Conservation (phyloP, 2,888 invertebrate genomes). For the Pyralis farinalis region DNA sequence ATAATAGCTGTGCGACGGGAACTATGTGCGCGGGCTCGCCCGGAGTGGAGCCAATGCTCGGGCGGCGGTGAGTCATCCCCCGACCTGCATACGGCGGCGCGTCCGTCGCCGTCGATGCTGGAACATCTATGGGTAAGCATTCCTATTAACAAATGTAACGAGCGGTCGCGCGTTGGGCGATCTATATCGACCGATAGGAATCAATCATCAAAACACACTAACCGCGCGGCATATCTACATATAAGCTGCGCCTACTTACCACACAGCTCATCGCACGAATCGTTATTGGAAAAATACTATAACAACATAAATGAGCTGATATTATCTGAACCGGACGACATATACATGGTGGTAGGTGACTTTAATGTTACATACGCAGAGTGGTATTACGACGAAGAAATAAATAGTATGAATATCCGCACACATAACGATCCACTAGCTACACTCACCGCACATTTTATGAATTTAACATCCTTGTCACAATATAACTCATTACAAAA, state of each 20-base stretch:
- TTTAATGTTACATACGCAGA: conserved; percentile 10
- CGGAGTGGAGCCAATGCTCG: too few relatives aligned
- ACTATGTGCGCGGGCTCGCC: not conserved
- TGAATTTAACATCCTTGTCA: conserved; percentile 1
- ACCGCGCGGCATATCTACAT: too few relatives aligned
- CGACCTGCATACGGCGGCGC: conserved; percentile 3
- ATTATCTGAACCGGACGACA: conserved; percentile 4
- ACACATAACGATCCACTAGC: conserved; percentile 1
- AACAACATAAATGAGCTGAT: not conserved
- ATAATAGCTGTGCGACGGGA: conserved; percentile 3
- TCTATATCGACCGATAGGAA: too few relatives aligned
- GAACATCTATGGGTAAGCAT: not conserved
- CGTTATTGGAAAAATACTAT: not conserved
- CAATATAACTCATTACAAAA: conserved; percentile 9
- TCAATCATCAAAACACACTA: too few relatives aligned
- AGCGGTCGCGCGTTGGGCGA: too few relatives aligned
- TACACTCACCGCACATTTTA: conserved; percentile 3
- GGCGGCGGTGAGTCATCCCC: too few relatives aligned
- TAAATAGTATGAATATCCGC: not conserved
- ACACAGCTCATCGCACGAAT: conserved; percentile 1
- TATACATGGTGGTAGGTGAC: conserved; percentile 10
- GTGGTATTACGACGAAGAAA: not conserved
- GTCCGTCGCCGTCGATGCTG: not conserved
- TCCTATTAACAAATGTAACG: too few relatives aligned
- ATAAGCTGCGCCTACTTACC: conserved; percentile 1